Percentiles rank a stretch among this genome's conserved stretches.
Evolutionary conservation across 2,888 invertebrate genomes (phyloP).

Genomic region (Eupithecia subumbrata): DNA sequence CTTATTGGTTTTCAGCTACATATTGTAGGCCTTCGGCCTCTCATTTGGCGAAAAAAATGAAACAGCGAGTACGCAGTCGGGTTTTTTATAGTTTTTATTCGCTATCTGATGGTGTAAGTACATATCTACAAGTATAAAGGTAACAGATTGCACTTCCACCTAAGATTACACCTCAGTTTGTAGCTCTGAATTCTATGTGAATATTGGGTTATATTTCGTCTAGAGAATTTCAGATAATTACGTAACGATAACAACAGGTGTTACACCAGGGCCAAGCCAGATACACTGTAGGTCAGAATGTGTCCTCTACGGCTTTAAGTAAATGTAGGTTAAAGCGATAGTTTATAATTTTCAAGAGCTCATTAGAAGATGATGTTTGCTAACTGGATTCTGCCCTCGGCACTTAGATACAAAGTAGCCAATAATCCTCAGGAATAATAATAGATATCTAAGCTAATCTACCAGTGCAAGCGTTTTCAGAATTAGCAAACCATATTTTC

Average conservation of each 20-base stretch:
- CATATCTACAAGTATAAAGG: background rate
- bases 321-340: background rate
- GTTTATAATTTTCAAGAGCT: background rate
- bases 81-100: too few species aligned
- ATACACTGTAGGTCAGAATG: background rate
- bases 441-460: too few species aligned
- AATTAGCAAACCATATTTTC: too few species aligned
- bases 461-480: too few species aligned
- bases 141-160: background rate
- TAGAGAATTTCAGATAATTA: background rate
- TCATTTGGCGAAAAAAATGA: too few species aligned
- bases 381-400: background rate
- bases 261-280: background rate
- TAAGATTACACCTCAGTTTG: background rate
- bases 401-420: too few species aligned
- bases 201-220: background rate
- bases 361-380: background rate
- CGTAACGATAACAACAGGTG: background rate
- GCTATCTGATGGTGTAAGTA: background rate
- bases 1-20: too few species aligned
- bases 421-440: too few species aligned
- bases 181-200: background rate
- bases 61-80: too few species aligned
- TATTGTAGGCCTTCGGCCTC: too few species aligned
- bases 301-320: background rate